Evolutionary conservation across 92 coral and sea anemone species (phyloP), one percentile per base, ranked within the genome.

Genomic region (Anthopleura xanthogrammica): DNA sequence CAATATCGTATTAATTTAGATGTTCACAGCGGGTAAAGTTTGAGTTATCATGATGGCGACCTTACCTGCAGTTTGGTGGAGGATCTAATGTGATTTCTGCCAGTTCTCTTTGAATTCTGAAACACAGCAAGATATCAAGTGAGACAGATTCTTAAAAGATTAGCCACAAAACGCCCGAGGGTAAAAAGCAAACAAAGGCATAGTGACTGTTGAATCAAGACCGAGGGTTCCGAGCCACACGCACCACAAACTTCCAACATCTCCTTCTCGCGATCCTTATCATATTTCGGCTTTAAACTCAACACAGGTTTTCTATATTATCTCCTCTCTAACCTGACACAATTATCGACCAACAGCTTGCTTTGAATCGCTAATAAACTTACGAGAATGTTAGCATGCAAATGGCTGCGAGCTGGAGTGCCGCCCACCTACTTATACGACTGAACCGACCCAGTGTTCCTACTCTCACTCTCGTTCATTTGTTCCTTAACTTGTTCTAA

Each of bases 31-130:
- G 19, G 46, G 74, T 3, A 10, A 22, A 68, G 20, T 68, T 23
- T n/a, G 16, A 36, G 8, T 68, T 29, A 68, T 36, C 74, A 12
- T 22, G 72, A 20, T 52, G 17, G 56, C 64, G 12, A 41, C 12
- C 48, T 86, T 90, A 89, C 92, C 92, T 86, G 88, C 92, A 89
- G 78, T 89, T 89, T 68, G 92, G 92, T 36, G 90, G 92, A 3
- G 92, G 90, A 50, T 86, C 92, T 46, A 86, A 39, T 16, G 93
- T 75, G 14, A 90, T 90, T 64, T 87, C 93, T 6, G 93, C 93
- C 20, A 90, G 64, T 60, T 90, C 94, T 65, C 91, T 86, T 64
- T 90, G 91, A 29, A 90, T 90, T 80, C 94, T 90, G 77, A 40
- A 86, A 81, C 71, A 76, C 52, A 83, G 76, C 76, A 48, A 39